Evolutionary conservation across 2,113 vertebrate genomes (phyloP).

Genomic region (Bos javanicus): DNA sequence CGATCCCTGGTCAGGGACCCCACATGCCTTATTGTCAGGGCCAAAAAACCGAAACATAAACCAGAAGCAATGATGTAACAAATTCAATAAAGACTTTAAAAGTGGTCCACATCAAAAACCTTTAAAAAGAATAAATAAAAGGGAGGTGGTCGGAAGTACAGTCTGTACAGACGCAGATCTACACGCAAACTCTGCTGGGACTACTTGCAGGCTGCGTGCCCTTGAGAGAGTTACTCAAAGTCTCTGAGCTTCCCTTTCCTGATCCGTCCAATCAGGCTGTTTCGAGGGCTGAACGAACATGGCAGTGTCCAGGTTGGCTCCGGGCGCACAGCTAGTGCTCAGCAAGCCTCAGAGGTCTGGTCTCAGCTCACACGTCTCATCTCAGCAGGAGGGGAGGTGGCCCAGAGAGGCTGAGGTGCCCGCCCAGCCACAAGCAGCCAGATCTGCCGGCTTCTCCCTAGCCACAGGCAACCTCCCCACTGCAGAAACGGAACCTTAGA

Average conservation of each 20-base stretch:
- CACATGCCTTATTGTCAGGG: background rate
- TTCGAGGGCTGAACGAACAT: accelerated
- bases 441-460: background rate
- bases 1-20: background rate
- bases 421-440: background rate
- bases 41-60: background rate
- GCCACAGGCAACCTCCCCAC: background rate
- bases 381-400: background rate
- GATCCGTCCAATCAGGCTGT: background rate
- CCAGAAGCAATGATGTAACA: background rate
- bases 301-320: accelerated
- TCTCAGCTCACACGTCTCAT: background rate
- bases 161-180: accelerated
- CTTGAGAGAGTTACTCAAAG: background rate
- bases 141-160: background rate
- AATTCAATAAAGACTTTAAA: background rate
- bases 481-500: background rate
- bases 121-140: background rate
- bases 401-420: background rate
- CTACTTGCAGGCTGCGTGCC: background rate
- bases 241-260: background rate
- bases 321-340: accelerated
- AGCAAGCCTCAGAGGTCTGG: accelerated
- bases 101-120: background rate
- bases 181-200: accelerated